These are phyloP conservation scores for Urechis unicinctus DNA, from an alignment of 2,888 invertebrate genomes.

Conservation along the genomic window DNA sequence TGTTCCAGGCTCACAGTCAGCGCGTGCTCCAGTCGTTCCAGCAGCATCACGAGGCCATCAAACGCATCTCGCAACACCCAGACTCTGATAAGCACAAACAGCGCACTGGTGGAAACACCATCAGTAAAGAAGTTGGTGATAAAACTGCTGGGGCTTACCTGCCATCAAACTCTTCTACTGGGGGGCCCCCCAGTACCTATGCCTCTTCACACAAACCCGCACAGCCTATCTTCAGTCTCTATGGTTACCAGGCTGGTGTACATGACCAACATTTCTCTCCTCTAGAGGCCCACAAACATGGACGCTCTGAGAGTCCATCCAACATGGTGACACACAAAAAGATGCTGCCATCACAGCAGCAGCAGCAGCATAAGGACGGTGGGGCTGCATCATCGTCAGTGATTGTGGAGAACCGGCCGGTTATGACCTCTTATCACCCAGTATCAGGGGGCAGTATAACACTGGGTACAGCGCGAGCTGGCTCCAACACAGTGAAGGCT, in stretches of 20 bases:
- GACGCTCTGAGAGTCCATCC: not conserved
- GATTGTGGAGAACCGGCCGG: slow-evolving; percentile 39
- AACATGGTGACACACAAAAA: not conserved
- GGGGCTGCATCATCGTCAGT: slow-evolving; percentile 34
- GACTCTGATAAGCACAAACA: not conserved
- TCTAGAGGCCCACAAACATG: slow-evolving; percentile 16
- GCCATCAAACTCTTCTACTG: no score
- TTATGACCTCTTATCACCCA: slow-evolving; percentile 6
- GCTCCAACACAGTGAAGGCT: not conserved
- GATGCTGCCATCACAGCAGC: slow-evolving; percentile 22
- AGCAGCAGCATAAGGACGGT: slow-evolving; percentile 33
- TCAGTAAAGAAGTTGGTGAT: not conserved
- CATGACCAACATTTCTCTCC: slow-evolving; percentile 18
- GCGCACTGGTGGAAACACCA: no score
- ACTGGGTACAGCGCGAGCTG: slow-evolving; percentile 7
- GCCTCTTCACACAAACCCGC: slow-evolving; percentile 8
- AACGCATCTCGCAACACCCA: slow-evolving; percentile 1
- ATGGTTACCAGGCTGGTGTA: slow-evolving; percentile 47
- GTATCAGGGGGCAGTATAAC: slow-evolving; percentile 11
- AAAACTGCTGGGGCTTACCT: not conserved
- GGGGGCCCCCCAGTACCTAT: not conserved
- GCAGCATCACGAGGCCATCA: not conserved
- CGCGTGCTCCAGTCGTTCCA: not conserved
- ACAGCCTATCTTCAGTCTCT: slow-evolving; percentile 44
- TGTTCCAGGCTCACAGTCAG: not conserved